These are phyloP conservation scores for Meandrusa payeni DNA, from an alignment of 2,888 invertebrate genomes.

Conservation along the genomic window DNA sequence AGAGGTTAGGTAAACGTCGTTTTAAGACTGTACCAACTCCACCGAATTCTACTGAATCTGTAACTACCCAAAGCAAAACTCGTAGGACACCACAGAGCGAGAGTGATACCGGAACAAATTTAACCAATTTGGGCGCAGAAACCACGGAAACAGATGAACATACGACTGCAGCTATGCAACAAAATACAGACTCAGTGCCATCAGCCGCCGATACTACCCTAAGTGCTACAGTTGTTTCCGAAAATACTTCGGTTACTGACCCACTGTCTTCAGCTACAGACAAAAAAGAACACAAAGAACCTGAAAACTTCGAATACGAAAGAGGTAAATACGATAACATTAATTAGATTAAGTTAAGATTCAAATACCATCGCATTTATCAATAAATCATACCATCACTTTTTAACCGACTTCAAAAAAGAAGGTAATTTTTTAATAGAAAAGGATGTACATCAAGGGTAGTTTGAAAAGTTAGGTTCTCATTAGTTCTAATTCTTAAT, in stretches of 20 bases:
- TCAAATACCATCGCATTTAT: no score
- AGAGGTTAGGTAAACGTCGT: slow-evolving; percentile 46
- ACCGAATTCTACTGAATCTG: slow-evolving; percentile 38
- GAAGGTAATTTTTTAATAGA: no score
- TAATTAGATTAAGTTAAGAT: no score
- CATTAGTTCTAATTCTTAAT: no score
- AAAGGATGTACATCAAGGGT: no score
- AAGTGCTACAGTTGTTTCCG: slow-evolving; percentile 30
- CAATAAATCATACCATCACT: no score
- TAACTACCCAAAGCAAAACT: slow-evolving; percentile 30
- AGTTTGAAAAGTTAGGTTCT: no score
- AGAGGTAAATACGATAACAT: slow-evolving; percentile 46
- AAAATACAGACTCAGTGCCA: slow-evolving; percentile 26
- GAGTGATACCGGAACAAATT: no score
- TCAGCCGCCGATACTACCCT: slow-evolving; percentile 32
- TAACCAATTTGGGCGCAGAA: no score
- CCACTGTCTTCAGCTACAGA: slow-evolving; percentile 54
- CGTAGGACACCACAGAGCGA: slow-evolving; percentile 3
- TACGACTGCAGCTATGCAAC: no score
- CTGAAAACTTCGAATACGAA: slow-evolving; percentile 46
- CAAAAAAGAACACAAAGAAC: slow-evolving; percentile 44
- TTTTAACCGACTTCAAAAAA: no score
- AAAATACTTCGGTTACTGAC: slow-evolving; percentile 38
- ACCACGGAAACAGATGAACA: no score
- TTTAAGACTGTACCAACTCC: slow-evolving; percentile 36